Percentiles rank a stretch among this genome's conserved stretches.
Evolutionary conservation across 2,888 invertebrate species (phyloP).

Genomic region (Tipula vernalis): DNA sequence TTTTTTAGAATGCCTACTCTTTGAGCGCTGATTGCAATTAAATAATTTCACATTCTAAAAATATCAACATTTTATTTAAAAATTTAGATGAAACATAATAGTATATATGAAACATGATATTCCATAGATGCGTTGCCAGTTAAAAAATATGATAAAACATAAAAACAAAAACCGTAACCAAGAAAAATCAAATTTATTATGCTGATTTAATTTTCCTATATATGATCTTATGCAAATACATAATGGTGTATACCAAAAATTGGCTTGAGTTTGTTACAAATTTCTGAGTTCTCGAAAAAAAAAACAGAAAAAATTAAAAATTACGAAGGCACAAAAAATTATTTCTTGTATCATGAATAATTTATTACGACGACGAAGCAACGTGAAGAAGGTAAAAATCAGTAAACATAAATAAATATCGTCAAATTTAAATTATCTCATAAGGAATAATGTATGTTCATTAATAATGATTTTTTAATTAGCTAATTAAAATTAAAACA

Average conservation of each 20-base stretch:
- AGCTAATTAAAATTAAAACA: neutral
- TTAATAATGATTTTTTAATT: neutral
- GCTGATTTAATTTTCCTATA: neutral
- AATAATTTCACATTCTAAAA: too few relatives aligned
- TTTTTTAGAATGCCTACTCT: too few relatives aligned
- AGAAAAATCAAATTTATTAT: neutral
- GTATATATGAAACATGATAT: neutral
- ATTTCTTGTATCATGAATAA: neutral
- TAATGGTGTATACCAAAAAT: neutral
- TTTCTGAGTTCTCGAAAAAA: neutral
- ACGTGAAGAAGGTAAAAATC: neutral
- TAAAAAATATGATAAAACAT: neutral
- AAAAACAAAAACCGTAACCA: neutral
- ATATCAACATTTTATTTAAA: too few relatives aligned
- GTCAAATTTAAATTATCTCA: neutral
- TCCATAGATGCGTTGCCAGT: neutral
- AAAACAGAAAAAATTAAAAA: neutral
- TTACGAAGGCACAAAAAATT: neutral
- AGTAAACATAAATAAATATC: neutral
- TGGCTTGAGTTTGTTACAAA: neutral
- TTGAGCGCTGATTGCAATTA: too few relatives aligned
- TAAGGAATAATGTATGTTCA: too few relatives aligned
- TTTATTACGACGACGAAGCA: neutral
- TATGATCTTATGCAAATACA: neutral
- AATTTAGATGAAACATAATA: too few relatives aligned